These are phyloP conservation scores for Drosophila lacertosa DNA, from an alignment of 1,140 invertebrate species.

Conservation along the genomic window DNA sequence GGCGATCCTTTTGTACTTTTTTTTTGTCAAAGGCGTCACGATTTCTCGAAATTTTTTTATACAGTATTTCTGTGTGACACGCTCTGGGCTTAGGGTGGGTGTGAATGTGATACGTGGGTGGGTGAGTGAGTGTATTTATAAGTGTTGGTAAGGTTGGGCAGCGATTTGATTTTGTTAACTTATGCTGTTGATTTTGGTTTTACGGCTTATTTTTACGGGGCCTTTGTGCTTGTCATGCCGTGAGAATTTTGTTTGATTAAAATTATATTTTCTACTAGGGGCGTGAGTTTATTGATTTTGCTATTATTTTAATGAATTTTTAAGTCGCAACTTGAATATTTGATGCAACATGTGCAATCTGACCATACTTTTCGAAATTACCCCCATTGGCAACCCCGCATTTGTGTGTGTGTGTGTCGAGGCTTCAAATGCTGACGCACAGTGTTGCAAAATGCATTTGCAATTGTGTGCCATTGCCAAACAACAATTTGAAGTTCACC, in stretches of 20 bases:
- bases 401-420: neutral
- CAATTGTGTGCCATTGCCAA: constrained; percentile 59
- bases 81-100: neutral
- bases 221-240: constrained; percentile 31
- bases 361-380: neutral
- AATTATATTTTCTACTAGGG: constrained; percentile 35
- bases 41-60: constrained; percentile 16
- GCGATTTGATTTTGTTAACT: constrained; percentile 8
- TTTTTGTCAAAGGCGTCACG: neutral
- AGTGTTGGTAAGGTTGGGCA: neutral
- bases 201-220: constrained; percentile 10
- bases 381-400: constrained; percentile 3
- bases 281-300: constrained; percentile 45
- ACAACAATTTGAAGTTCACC: constrained; percentile 62
- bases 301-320: neutral
- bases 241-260: constrained; percentile 29
- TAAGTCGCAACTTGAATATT: neutral
- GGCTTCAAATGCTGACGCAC: neutral
- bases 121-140: neutral
- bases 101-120: constrained; percentile 4
- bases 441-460: constrained; percentile 53
- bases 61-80: constrained; percentile 30
- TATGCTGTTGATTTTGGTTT: constrained; percentile 33
- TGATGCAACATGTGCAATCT: constrained; percentile 15
- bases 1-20: constrained; percentile 15